Conservation (phyloP, 1,140 invertebrate species). For the Drosophila orena region DNA sequence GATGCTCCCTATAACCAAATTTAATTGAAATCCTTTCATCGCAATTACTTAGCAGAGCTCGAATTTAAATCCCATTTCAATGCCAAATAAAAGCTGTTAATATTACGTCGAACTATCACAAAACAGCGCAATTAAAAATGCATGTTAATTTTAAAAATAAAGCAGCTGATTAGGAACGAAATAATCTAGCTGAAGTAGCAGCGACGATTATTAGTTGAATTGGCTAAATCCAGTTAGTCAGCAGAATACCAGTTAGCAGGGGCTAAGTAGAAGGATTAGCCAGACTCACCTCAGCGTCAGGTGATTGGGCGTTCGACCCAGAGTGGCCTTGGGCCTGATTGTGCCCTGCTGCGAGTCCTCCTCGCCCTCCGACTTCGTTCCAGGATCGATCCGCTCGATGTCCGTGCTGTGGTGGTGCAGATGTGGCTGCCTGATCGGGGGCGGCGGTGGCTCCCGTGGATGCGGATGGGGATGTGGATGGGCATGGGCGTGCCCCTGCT, state of each 20-base stretch:
- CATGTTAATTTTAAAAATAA: too few species aligned
- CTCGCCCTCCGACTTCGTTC: slow-evolving; percentile 94
- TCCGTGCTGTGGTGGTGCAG: slow-evolving; percentile 80
- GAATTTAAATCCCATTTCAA: background rate
- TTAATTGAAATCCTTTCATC: too few species aligned
- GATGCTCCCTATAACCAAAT: too few species aligned
- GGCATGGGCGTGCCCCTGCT: slow-evolving; percentile 45
- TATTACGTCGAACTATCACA: background rate
- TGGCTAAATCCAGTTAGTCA: slow-evolving; percentile 34
- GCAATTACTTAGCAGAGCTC: too few species aligned
- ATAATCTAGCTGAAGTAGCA: too few species aligned
- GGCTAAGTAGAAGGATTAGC: background rate
- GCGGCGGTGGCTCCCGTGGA: slow-evolving; percentile 71
- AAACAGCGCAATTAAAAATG: too few species aligned
- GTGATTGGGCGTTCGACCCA: slow-evolving; percentile 96
- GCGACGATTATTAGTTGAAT: background rate
- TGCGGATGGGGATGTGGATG: slow-evolving; percentile 71
- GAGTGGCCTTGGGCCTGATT: slow-evolving; percentile 89
- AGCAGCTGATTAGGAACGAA: background rate
- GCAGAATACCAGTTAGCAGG: slow-evolving; percentile 24
- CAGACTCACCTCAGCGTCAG: slow-evolving; percentile 90
- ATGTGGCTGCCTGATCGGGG: slow-evolving; percentile 71
- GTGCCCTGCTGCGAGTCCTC: slow-evolving; percentile 91
- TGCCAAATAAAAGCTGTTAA: background rate
- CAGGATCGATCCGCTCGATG: slow-evolving; percentile 88